Base-by-base conservation (phyloP, 2,797 vertebrate genomes). In the Lateolabrax maculatus region DNA sequence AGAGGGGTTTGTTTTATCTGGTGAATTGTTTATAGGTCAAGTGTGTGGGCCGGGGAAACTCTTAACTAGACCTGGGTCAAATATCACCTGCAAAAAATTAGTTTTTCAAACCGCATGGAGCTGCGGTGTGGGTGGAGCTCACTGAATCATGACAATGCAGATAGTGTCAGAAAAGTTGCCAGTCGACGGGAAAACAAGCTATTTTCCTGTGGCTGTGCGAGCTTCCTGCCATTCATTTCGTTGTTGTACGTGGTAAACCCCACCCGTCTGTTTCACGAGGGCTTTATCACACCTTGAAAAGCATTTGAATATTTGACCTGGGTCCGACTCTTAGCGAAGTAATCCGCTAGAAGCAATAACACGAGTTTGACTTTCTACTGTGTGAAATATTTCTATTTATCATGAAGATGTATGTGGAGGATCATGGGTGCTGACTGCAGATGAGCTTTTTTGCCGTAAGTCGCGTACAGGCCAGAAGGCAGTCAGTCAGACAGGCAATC, bases 291-390 rank as follows among this genome's bases (percentile, higher is more conserved):
- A 61, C 53, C 37, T 64, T 77, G 60, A 67, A 67, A 71, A 83
- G 61, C 71, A 15, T 68, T 49, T 62, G 57, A 75, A 57, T 64
- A 65, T 75, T 87, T 75, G 63, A 90, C 77, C 86, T 6, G 62
- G 81, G 81, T 90, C 81, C 69, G 69, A 87, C 55, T 73, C 55
- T 85, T 79, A 27, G 81, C 65, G 51, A 78, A 75, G 63, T 61
- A 62, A 83, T 90, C 84, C 62, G 68, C 91, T 75, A 87, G 78
- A 92, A 95, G 94, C 95, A 96, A 95, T 95, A 95, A 94, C 63
- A 84, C 11, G 15, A 87, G 77, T 90, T 88, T 79, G 80, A 88
- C 78, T 94, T 93, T 92, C 21, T 92, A 90, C 75, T 89, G 83
- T 92, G 81, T 92, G 79, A 89, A 83, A 79, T 73, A 75, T 91